Base-by-base conservation (phyloP, 2,888 invertebrate species). In the Druceiella hillmani region DNA sequence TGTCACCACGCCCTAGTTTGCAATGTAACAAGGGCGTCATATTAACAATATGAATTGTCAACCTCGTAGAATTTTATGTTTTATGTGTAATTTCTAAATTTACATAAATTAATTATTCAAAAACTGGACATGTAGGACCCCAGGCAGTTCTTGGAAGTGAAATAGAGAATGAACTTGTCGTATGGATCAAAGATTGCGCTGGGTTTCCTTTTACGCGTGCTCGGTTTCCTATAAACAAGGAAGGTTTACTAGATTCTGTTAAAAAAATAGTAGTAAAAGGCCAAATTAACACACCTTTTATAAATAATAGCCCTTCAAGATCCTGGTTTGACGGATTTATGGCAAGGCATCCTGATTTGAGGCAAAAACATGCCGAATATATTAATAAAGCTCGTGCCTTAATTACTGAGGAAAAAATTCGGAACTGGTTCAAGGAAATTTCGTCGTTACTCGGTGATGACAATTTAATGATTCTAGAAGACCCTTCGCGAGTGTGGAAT, bases 111-210 rank as follows among this genome's bases (percentile, higher is more conserved):
- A n/a, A n/a, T n/a, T n/a, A n/a, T n/a, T n/a, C n/a, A n/a, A n/a
- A n/a, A n/a, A n/a, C 45, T 40, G 48, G 48, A 30, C 48, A 48
- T 47, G 49, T 50, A 10, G 48, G 50, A 15, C 48, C 48, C n/a
- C 47, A 50, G 17, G 4, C 50, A 25, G 47, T 47, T 44, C 48
- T 49, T 37, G 47, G 49, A 41, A 45, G 17, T 6, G 16, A 48
- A 40, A 49, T 48, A 20, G 47, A 50, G 44, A 48, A 40, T 16
- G 36, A 38, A 43, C 38, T 48, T 15, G 44, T 44, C 15, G 14
- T 27, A 20, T 50, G 50, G 46, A 46, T 50, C 20, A 47, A 50
- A 50, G 44, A 43, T 16, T 45, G 43, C 31, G 31, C 47, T 38
- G n/a, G n/a, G n/a, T n/a, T n/a, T n/a, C n/a, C n/a, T n/a, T n/a